Base-by-base conservation (phyloP, 2,113 vertebrate genomes). In the Coreoperca whiteheadi region DNA sequence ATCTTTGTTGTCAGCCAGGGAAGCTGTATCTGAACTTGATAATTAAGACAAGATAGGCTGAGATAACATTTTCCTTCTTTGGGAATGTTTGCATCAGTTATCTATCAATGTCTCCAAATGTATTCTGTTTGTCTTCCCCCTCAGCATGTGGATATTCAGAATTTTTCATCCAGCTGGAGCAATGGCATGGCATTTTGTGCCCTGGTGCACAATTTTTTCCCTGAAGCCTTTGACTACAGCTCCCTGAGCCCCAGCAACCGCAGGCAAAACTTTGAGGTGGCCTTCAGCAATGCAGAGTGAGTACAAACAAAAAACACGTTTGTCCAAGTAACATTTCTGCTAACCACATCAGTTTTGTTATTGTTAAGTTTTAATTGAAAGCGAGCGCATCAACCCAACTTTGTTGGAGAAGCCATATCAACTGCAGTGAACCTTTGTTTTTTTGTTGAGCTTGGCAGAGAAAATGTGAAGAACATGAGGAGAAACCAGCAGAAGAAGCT, bases 131-230 rank as follows among this genome's bases (percentile, higher is more conserved):
- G 6, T 82, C 50, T 67, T 64, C 76, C 74, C 69, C 20, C 4
- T 1, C 81, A 99, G 98, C 96, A 99, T 0, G 98, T 99, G 92
- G 94, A 97, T 77, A 99, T 99, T 91, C 98, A 99, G 95, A 99
- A 99, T 92, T 99, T 99, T 90, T 99, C 98, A 2, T 99, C 98
- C 77, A 99, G 98, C 81, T 99, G 98, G 98, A 98, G 97, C 3
- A 96, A 99, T 0, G 98, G 98, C 51, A 98, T 99, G 98, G 98
- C 98, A 8, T 99, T 99, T 90, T 99, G 98, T 32, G 98, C 98
- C 61, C 94, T 99, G 82, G 98, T 99, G 53, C 98, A 99, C 94
- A 97, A 98, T 89, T 99, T 99, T 94, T 99, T 99, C 87, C 98
- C 98, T 0, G 97, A 99, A 0, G 97, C 98, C 0, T 99, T 99